Conservation (phyloP, 2,113 vertebrate species). For the Potamarius usumacintae region DNA sequence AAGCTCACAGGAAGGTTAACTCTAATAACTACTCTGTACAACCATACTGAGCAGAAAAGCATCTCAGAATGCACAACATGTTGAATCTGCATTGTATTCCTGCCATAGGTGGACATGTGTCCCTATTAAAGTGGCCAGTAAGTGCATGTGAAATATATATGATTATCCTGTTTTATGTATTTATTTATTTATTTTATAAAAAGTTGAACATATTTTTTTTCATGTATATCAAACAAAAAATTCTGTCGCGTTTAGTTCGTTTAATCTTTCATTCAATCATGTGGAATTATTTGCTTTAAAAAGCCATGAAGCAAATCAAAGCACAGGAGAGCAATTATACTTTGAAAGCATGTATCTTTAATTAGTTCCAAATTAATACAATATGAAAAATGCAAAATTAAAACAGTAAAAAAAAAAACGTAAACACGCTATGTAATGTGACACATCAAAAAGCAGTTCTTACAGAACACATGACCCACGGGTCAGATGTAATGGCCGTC, state of each 20-base stretch:
- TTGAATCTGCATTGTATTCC: neutral
- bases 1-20: neutral
- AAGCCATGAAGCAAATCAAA: neutral
- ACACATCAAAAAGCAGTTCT: neutral
- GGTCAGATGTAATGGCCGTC: neutral
- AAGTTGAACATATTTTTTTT: neutral
- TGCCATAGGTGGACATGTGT: neutral
- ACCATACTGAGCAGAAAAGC: neutral
- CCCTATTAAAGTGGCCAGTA: neutral
- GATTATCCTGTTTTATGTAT: no score
- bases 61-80: neutral
- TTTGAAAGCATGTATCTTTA: conserved; percentile 4
- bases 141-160: neutral
- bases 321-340: neutral
- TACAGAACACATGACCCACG: neutral
- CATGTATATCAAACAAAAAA: neutral
- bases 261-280: neutral
- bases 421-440: neutral
- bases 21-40: neutral
- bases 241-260: neutral
- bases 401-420: neutral
- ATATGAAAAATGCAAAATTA: neutral
- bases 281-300: neutral
- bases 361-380: neutral
- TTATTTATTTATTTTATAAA: neutral